Evolutionary conservation across 2,797 vertebrate genomes (phyloP).

Genomic region (Chelmon rostratus): DNA sequence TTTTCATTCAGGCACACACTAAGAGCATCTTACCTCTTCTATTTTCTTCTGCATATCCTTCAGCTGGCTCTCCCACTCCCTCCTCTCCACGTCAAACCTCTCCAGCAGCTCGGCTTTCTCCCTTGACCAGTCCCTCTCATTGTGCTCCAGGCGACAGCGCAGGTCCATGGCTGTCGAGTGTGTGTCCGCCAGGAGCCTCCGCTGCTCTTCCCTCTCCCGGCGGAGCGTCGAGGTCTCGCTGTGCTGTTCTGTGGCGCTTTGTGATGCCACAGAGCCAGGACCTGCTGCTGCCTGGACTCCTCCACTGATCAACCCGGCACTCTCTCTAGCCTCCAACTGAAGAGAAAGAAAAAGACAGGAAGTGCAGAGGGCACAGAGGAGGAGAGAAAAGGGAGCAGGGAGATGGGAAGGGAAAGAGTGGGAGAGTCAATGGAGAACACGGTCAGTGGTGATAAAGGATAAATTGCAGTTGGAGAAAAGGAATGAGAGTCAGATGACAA

Average conservation of each 20-base stretch:
- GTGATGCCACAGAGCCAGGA: constrained; percentile 42
- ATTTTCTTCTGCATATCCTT: constrained; percentile 97
- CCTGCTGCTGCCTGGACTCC: constrained; percentile 58
- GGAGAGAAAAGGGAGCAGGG: constrained; percentile 28
- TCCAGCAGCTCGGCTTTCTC: constrained; percentile 95
- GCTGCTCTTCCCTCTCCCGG: constrained; percentile 86
- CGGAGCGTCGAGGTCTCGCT: constrained; percentile 70
- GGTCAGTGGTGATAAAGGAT: constrained; percentile 40
- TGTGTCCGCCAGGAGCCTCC: constrained; percentile 84
- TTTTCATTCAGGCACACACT: background rate
- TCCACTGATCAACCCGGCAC: constrained; percentile 71
- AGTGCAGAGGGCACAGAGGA: constrained; percentile 38
- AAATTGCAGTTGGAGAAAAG: constrained; percentile 44
- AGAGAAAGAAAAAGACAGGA: constrained; percentile 38
- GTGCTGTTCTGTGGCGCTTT: constrained; percentile 68
- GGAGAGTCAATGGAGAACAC: constrained; percentile 42
- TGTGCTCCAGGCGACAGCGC: constrained; percentile 89
- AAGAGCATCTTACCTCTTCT: constrained; percentile 89
- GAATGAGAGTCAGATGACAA: constrained; percentile 50
- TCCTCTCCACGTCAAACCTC: constrained; percentile 94
- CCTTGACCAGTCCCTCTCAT: constrained; percentile 90
- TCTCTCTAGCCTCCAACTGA: constrained; percentile 84
- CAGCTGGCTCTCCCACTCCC: constrained; percentile 97
- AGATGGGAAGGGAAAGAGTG: constrained; percentile 38
- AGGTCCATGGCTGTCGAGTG: constrained; percentile 91